Base-by-base conservation (phyloP, 2,797 vertebrate genomes). In the Coreius guichenoti region DNA sequence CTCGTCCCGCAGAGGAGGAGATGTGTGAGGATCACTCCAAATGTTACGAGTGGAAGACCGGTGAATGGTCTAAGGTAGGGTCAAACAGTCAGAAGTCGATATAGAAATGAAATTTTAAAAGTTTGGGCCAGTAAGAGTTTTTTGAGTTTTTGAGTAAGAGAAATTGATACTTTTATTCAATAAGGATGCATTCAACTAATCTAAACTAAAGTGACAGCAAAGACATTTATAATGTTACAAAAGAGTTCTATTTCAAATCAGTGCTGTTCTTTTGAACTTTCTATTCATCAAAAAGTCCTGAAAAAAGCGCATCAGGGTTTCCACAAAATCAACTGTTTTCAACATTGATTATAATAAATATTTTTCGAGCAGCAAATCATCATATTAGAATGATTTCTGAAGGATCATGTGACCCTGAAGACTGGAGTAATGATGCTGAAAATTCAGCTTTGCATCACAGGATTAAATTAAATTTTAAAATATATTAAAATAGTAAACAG, bases 1-100 rank as follows among this genome's bases (percentile, higher is more conserved):
- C 94, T 5, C 94, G 95, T 86, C 98, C 98, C 0, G 90, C 91
- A 31, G 94, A 95, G 0, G 95, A 96, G 90, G 97, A 98, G 68
- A 90, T 91, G 1, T 99, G 98, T 1, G 96, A 98, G 88, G 97
- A 99, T 90, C 94, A 96, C 91, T 97, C 97, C 0, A 95, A 94
- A 88, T 99, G 98, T 88, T 98, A 97, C 0, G 97, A 98, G 81
- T 99, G 98, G 98, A 98, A 96, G 91, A 99, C 97, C 0, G 98
- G 98, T n/a, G 97, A 98, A 39, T 99, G 98, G 98, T 99, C 98
- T 65, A 98, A 98, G 97, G 97, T 98, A 92, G 89, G 51, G 56
- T 54, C 63, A 51, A 67, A 33, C 61, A 75, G 21, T 58, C 47
- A 74, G 8, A 75, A 74, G 72, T 74, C 1, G 0, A 21, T 6